A percentile compares a stretch with the other conserved stretches of the same genome.
Evolutionary conservation across 2,113 vertebrate genomes (phyloP).

Genomic region (Mellivora capensis): DNA sequence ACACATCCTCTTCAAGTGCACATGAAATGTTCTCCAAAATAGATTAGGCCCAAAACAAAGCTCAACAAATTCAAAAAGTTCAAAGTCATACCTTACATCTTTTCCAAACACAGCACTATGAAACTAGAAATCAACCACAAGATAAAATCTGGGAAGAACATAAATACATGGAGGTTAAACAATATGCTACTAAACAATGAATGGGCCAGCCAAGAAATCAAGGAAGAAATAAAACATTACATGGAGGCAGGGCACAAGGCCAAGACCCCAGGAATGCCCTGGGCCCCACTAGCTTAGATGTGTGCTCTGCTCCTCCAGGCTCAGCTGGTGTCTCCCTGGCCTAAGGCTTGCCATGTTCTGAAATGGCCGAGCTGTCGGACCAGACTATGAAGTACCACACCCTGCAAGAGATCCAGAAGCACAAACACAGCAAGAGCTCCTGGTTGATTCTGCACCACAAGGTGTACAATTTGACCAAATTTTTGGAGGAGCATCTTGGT

Average conservation of each 20-base stretch:
- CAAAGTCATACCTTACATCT: not conserved
- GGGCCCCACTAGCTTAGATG: accelerated
- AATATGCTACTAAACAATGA: not conserved
- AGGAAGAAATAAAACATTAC: not conserved
- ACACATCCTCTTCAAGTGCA: not conserved
- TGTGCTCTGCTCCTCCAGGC: accelerated
- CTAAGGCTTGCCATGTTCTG: not conserved
- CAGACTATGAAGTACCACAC: conserved; percentile 81
- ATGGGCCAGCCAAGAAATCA: not conserved
- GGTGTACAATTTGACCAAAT: conserved; percentile 93
- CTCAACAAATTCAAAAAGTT: not conserved
- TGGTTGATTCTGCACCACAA: conserved; percentile 94
- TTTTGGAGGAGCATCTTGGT: conserved; percentile 87
- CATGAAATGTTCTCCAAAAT: too few species aligned
- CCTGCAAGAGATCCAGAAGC: conserved; percentile 90
- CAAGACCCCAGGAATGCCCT: not conserved
- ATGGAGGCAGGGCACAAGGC: accelerated
- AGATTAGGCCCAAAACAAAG: not conserved
- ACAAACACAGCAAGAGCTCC: conserved; percentile 90
- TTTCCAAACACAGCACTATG: not conserved
- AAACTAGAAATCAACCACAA: not conserved
- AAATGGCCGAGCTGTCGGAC: conserved; percentile 28
- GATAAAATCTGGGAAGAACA: not conserved
- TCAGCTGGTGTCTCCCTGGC: not conserved
- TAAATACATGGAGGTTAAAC: not conserved